A percentile compares a stretch with the other conserved stretches of the same genome.
These are phyloP conservation scores for Rhea pennata DNA, from an alignment of 2,113 vertebrate genomes.

Conservation along the genomic window DNA sequence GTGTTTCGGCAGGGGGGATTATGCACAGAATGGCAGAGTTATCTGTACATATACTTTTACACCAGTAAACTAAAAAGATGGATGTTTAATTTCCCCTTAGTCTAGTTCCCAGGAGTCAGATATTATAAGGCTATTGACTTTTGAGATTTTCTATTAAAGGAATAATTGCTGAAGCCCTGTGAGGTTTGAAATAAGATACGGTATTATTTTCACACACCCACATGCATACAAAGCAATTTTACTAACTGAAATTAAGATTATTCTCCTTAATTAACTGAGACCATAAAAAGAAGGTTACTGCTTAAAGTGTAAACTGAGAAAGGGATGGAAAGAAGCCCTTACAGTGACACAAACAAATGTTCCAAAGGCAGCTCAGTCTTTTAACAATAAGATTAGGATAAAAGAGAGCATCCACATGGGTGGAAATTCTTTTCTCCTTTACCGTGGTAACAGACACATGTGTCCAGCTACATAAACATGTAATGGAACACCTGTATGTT, in stretches of 20 bases:
- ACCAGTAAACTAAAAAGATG: background rate
- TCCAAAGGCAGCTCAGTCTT: background rate
- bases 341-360: background rate
- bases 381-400: background rate
- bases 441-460: background rate
- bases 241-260: conserved; percentile 15
- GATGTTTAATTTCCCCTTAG: conserved; percentile 6
- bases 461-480: background rate
- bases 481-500: background rate
- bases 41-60: background rate
- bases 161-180: conserved; percentile 37
- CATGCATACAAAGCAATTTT: conserved; percentile 20
- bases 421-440: background rate
- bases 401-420: background rate
- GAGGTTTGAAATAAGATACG: conserved; percentile 53
- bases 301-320: background rate
- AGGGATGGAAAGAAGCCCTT: background rate
- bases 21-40: background rate
- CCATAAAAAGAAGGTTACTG: background rate
- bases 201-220: conserved; percentile 59
- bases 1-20: background rate
- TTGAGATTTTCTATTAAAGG: conserved; percentile 22
- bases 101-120: conserved; percentile 4
- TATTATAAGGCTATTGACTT: conserved; percentile 7
- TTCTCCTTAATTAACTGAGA: conserved; percentile 6